Base-by-base conservation (phyloP, 2,888 invertebrate species). In the Orchesellides sinensis region DNA sequence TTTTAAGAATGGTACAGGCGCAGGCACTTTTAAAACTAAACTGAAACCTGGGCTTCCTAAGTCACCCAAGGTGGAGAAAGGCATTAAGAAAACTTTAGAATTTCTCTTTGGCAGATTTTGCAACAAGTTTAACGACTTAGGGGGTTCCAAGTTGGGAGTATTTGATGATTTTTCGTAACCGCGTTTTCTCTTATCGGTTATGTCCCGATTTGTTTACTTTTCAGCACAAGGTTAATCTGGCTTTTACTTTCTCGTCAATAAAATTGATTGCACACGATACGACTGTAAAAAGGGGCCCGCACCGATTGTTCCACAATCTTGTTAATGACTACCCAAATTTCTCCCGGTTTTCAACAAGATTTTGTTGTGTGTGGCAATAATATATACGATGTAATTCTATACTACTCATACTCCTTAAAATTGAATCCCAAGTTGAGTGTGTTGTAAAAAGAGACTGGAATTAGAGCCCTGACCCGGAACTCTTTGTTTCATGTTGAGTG, bases 401-500 rank as follows among this genome's bases (percentile, higher is more conserved):
- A n/a, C n/a, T n/a, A n/a, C n/a, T n/a, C n/a, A n/a, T n/a, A n/a
- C n/a, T n/a, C n/a, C n/a, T n/a, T n/a, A n/a, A n/a, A n/a, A n/a
- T n/a, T n/a, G n/a, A n/a, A n/a, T n/a, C n/a, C n/a, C n/a, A n/a
- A n/a, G n/a, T n/a, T n/a, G n/a, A n/a, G n/a, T n/a, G n/a, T n/a
- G n/a, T n/a, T n/a, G n/a, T n/a, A 49, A 49, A 49, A 49, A 10
- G 10, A 5, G 10, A 5, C 21, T 35, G 21, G 45, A n/a, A 49
- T 56, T 56, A 32, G 61, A 80, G 80, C 80, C 80, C 52, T 80
- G 80, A 80, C 80, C 80, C 80, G 80, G 72, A 80, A 73, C 80
- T 80, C 72, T n/a, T n/a, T 23, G 19, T 80, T 80, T 80, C 72
- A 80, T 80, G 80, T 80, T 80, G 80, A 80, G n/a, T n/a, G n/a